Conservation (phyloP, 2,888 invertebrate species). For the Microchrysa polita region DNA sequence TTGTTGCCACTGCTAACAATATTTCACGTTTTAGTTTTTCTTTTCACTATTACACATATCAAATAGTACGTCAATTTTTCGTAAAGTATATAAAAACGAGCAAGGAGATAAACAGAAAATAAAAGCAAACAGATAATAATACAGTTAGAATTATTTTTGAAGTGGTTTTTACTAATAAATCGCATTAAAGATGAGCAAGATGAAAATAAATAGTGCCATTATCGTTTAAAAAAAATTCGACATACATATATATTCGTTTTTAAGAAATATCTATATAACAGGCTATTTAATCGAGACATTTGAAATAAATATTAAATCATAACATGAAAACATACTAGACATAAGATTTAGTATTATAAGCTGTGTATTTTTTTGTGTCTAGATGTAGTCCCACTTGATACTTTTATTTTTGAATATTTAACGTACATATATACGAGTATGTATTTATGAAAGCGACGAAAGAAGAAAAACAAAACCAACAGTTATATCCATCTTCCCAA, state of each 20-base stretch:
- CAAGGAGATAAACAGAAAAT: neutral
- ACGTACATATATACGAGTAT: slow-evolving; percentile 21
- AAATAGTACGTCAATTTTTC: slow-evolving; percentile 52
- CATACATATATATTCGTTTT: slow-evolving; percentile 15
- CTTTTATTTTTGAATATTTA: slow-evolving; percentile 5
- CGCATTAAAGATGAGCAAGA: slow-evolving; percentile 23
- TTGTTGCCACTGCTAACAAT: neutral
- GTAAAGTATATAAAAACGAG: slow-evolving; percentile 35
- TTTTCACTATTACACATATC: slow-evolving; percentile 50
- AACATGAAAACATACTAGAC: no score
- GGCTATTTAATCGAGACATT: slow-evolving; percentile 43
- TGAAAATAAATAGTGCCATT: slow-evolving; percentile 51
- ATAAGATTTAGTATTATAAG: slow-evolving; percentile 26
- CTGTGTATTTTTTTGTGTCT: slow-evolving; percentile 12
- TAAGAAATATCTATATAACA: slow-evolving; percentile 33
- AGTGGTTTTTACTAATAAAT: slow-evolving; percentile 24
- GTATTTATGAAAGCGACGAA: slow-evolving; percentile 17
- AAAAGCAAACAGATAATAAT: slow-evolving; percentile 45
- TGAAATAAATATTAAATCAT: no score
- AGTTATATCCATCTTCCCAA: slow-evolving; percentile 37
- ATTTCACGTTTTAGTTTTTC: slow-evolving; percentile 14
- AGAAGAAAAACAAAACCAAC: slow-evolving; percentile 29
- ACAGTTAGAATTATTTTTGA: slow-evolving; percentile 39
- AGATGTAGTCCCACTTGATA: neutral
- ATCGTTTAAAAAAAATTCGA: slow-evolving; percentile 40